Percentiles rank a stretch among this genome's conserved stretches.
These are phyloP conservation scores for Syndactyla subalaris DNA, from an alignment of 2,797 vertebrate genomes.

Conservation along the genomic window DNA sequence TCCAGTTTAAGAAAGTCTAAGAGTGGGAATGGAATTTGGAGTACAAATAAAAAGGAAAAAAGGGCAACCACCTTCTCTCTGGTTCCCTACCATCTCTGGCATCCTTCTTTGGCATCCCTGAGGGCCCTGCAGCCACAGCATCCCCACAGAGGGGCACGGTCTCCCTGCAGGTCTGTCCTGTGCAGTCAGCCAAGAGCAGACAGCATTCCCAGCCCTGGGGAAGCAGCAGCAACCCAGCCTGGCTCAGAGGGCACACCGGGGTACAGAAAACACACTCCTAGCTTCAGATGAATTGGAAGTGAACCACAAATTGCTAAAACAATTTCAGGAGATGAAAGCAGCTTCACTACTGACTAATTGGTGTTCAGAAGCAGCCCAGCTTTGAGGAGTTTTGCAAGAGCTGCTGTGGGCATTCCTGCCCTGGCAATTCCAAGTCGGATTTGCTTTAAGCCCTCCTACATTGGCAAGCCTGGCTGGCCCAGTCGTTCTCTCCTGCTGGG, in stretches of 20 bases:
- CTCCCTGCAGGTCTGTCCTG: neutral
- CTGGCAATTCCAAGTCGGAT: neutral
- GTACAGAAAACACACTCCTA: neutral
- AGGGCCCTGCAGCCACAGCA: neutral
- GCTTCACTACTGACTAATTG: neutral
- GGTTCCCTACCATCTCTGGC: neutral
- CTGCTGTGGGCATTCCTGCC: neutral
- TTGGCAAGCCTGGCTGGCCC: neutral
- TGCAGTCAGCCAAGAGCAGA: neutral
- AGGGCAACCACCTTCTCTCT: neutral
- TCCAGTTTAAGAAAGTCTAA: neutral
- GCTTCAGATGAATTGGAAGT: neutral
- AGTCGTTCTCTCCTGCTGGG: neutral
- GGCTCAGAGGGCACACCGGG: neutral
- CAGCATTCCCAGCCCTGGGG: neutral
- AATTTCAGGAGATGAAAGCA: neutral
- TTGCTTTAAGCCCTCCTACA: neutral
- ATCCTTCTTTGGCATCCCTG: neutral
- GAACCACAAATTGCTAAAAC: neutral
- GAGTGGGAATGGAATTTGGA: fast-evolving
- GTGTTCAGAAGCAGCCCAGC: neutral
- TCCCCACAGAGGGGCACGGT: neutral
- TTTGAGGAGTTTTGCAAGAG: neutral
- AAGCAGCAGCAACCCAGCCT: neutral
- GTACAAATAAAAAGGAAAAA: neutral